Base-by-base conservation (phyloP, 1,140 invertebrate genomes). In the Drosophila eugracilis region DNA sequence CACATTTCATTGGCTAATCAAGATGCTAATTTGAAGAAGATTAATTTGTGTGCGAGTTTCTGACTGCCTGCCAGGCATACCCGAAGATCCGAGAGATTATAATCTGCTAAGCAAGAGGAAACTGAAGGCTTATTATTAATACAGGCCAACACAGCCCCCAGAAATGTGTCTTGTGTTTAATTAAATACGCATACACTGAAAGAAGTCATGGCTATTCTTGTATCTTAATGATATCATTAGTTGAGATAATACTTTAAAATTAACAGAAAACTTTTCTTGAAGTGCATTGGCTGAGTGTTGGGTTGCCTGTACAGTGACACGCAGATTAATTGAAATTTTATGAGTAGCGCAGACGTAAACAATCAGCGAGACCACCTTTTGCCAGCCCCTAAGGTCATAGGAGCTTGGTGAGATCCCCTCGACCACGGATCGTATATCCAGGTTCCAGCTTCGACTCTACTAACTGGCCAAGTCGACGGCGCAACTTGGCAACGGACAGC, bases 1-100 rank as follows among this genome's bases (percentile, higher is more conserved):
- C 83, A 88, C 84, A 88, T 88, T 88, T 88, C 83, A 88, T 88
- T 88, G 83, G 83, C 75, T 89, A 90, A 90, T 90, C 86, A 90
- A 90, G 86, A 90, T 90, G 86, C 86, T 90, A 90, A 90, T 90
- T 90, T 90, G 86, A 86, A 83, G 86, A 90, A 86, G 86, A 90
- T 90, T 90, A 90, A 90, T 90, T 88, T 67, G 78, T 83, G 62
- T 69, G 60, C 75, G 70, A 88, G 78, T 88, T 80, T 55, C 66
- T 55, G 60, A 48, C 59, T 59, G 24, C 58, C 76, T 57, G 28
- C 67, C 30, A 53, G 76, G 76, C 76, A 80, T 48, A 41, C 53
- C 37, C 60, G 48, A 60, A 58, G 67, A 67, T 42, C 44, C 44
- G 30, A 66, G n/a, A 54, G 79, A 83, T 84, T 67, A 69, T 57